Evolutionary conservation across 64 coral and sea anemone genomes (phyloP).

Genomic region (Dendronephthya gigantea): DNA sequence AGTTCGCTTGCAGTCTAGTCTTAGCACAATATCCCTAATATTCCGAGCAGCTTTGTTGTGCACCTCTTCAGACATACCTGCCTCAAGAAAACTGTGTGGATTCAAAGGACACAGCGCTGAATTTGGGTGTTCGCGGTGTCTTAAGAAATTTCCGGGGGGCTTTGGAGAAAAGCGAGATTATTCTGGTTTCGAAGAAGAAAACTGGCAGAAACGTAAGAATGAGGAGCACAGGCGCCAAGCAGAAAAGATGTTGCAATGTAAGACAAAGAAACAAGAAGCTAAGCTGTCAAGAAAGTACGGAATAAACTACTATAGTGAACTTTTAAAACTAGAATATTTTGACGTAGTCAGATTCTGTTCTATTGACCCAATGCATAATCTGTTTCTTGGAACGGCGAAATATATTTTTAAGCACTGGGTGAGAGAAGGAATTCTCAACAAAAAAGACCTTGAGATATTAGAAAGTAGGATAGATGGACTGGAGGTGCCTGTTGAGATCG

Average conservation of each 20-base stretch:
- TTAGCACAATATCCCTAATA: background rate
- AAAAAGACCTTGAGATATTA: background rate
- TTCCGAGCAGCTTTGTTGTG: background rate
- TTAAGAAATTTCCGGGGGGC: background rate
- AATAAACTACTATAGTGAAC: background rate
- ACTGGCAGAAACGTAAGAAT: background rate
- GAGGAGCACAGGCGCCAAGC: background rate
- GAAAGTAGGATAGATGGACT: background rate
- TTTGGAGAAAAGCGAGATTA: background rate
- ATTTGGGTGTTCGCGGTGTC: background rate
- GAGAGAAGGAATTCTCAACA: background rate
- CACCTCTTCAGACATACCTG: background rate
- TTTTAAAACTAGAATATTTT: background rate
- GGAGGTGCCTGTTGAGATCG: background rate
- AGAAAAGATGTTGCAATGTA: background rate
- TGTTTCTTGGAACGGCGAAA: background rate
- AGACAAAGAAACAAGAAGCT: background rate
- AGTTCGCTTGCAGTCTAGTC: background rate
- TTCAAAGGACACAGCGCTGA: background rate
- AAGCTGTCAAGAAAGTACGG: background rate
- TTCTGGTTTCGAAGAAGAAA: background rate
- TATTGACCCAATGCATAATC: constrained; percentile 12
- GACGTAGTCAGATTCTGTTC: background rate
- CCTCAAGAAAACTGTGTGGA: background rate
- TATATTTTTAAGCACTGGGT: background rate